These are phyloP conservation scores for Spodoptera exigua DNA, from an alignment of 2,888 invertebrate genomes.

Conservation along the genomic window DNA sequence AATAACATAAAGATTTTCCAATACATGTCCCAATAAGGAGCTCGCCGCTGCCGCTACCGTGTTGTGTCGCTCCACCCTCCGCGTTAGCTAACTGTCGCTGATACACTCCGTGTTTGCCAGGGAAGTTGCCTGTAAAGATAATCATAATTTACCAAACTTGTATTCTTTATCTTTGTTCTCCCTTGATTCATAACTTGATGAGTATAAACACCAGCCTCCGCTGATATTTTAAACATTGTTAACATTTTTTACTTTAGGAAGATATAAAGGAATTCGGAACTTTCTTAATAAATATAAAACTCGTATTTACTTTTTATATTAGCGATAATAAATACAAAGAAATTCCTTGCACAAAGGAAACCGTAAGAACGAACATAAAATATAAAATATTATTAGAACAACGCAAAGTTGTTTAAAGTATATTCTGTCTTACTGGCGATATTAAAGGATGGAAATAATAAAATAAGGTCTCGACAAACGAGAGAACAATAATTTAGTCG, in stretches of 20 bases:
- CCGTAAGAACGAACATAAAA: slow-evolving; percentile 37
- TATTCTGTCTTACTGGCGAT: slow-evolving; percentile 52
- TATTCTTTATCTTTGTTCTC: slow-evolving; percentile 45
- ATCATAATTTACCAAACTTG: slow-evolving; percentile 48
- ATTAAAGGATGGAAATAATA: slow-evolving; percentile 59
- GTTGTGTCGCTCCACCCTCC: slow-evolving; percentile 28
- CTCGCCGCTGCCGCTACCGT: slow-evolving; percentile 34
- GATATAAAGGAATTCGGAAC: slow-evolving; percentile 51
- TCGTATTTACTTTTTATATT: slow-evolving; percentile 53
- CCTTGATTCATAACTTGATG: slow-evolving; percentile 45
- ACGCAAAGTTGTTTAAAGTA: slow-evolving; percentile 60
- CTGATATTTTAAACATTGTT: slow-evolving; percentile 53
- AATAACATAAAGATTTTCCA: slow-evolving; percentile 85
- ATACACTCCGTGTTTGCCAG: slow-evolving; percentile 43
- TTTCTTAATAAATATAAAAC: slow-evolving; percentile 62
- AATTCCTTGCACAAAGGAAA: slow-evolving; percentile 47
- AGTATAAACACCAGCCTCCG: slow-evolving; percentile 42
- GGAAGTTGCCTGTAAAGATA: slow-evolving; percentile 50
- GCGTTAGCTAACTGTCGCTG: slow-evolving; percentile 49
- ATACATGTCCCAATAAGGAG: slow-evolving; percentile 77
- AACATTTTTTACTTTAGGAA: slow-evolving; percentile 50
- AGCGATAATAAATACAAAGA: slow-evolving; percentile 58
- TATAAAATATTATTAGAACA: slow-evolving; percentile 58
- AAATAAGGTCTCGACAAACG: slow-evolving; percentile 64
- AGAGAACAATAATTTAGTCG: slow-evolving; percentile 73